Evolutionary conservation across 2,797 vertebrate species (phyloP).

Genomic region (Vultur gryphus): DNA sequence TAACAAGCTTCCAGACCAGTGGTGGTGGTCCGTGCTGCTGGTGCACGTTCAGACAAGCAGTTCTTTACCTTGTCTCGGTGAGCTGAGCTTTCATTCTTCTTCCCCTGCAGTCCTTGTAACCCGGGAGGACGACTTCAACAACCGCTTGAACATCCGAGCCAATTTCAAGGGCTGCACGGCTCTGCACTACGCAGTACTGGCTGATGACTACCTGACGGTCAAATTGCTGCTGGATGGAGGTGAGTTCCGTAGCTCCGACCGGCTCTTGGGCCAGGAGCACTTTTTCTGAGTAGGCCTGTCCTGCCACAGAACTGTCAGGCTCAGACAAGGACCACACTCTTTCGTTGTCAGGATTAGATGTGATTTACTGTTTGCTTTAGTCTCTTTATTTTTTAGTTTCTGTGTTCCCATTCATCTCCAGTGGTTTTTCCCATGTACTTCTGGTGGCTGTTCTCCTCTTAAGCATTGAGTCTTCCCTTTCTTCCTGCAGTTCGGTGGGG

Average conservation of each 20-base stretch:
- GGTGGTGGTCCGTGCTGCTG: neutral
- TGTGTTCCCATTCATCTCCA: neutral
- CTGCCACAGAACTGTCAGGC: neutral
- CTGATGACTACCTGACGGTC: conserved; percentile 81
- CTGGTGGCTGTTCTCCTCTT: neutral
- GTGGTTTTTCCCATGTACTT: neutral
- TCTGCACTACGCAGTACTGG: conserved; percentile 90
- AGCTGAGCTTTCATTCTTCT: neutral
- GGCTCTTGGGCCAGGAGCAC: neutral
- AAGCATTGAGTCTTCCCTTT: neutral
- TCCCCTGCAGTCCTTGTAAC: conserved; percentile 84
- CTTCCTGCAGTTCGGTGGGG: neutral
- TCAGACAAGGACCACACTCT: neutral
- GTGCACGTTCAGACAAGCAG: rapidly evolving
- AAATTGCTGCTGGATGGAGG: conserved; percentile 85
- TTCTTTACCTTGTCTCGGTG: rapidly evolving
- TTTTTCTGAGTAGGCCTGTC: neutral
- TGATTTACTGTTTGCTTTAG: neutral
- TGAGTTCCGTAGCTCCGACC: neutral
- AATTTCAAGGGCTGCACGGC: conserved; percentile 91
- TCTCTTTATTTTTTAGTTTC: neutral
- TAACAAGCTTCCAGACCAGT: neutral
- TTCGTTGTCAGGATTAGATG: neutral
- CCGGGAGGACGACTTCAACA: conserved; percentile 95
- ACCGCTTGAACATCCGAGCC: conserved; percentile 87